Conservation (phyloP, 2,888 invertebrate genomes). For the Pelosia muscerda region DNA sequence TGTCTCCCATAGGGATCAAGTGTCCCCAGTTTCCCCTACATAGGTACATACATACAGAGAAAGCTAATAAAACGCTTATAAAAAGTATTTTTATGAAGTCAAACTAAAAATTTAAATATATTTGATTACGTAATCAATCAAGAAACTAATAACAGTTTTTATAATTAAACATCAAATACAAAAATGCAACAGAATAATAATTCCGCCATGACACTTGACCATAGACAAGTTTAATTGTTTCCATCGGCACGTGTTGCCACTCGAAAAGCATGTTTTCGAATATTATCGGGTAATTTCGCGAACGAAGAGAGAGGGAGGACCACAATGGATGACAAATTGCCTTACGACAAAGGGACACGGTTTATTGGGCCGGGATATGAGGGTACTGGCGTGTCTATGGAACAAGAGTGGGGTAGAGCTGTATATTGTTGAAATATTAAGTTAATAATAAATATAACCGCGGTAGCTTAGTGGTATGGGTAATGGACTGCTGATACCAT, state of each 20-base stretch:
- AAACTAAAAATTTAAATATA: too few relatives aligned
- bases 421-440: not conserved
- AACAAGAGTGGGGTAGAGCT: slow-evolving; percentile 52
- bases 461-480: too few relatives aligned
- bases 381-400: slow-evolving; percentile 75
- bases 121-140: not conserved
- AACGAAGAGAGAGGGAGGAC: slow-evolving; percentile 39
- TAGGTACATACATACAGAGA: too few relatives aligned
- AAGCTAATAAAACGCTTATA: too few relatives aligned
- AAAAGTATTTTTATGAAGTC: too few relatives aligned
- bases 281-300: slow-evolving; percentile 47
- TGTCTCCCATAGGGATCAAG: too few relatives aligned
- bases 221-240: slow-evolving; percentile 81
- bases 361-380: slow-evolving; percentile 84
- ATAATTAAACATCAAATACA: not conserved
- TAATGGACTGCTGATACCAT: too few relatives aligned
- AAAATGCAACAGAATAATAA: slow-evolving; percentile 11
- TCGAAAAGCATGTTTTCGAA: slow-evolving; percentile 71
- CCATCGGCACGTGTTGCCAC: slow-evolving; percentile 76
- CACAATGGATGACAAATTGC: slow-evolving; percentile 85
- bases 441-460: too few relatives aligned
- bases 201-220: slow-evolving; percentile 51
- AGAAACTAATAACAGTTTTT: not conserved
- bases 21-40: too few relatives aligned
- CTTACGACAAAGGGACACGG: slow-evolving; percentile 81